Evolutionary conservation across 2,888 invertebrate species (phyloP), one percentile per base, ranked within the genome.

Genomic region (Dasysyrphus tricinctus): DNA sequence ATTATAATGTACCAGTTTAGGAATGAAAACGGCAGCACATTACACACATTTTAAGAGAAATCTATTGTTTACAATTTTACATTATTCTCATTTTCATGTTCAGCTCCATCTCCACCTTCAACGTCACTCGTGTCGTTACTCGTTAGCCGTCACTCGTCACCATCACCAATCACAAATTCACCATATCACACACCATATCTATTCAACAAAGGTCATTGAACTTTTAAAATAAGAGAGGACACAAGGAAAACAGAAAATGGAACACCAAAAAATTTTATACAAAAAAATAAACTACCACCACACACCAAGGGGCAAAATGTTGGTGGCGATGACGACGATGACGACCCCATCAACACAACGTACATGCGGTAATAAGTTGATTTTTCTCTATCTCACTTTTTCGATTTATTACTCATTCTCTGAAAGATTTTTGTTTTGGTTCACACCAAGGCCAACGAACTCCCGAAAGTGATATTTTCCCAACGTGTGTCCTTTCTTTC

Each of bases 391-490:
- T 42, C 44, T 49, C 34, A 47, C n/a, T 57, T 65, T 70, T 56
- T 72, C 51, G 16, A 24, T 42, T 72, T 73, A 29, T 63, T 72
- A 72, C 42, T 54, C 29, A 44, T 39, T 56, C 44, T n/a, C 42
- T 78, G 63, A 57, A 63, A 54, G 57, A 81, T 86, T 86, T n/a
- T 86, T 86, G 85, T 86, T 81, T 86, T 89, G 89, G 89, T 89
- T 88, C 88, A 82, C 88, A 88, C 69, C 56, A 80, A 72, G 89
- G 88, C 42, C 88, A 70, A 82, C 88, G 89, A 89, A 89, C 89
- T 77, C 88, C 88, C 88, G 85, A 88, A 88, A 88, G 88, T 88
- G 83, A 88, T 75, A 59, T 49, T 47, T 56, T 73, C n/a, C n/a
- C 12, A 42, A 67, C 29, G 54, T 42, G n/a, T 11, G 37, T 49